These are phyloP conservation scores for Trachemys scripta DNA, from an alignment of 2,113 vertebrate genomes.

Conservation along the genomic window DNA sequence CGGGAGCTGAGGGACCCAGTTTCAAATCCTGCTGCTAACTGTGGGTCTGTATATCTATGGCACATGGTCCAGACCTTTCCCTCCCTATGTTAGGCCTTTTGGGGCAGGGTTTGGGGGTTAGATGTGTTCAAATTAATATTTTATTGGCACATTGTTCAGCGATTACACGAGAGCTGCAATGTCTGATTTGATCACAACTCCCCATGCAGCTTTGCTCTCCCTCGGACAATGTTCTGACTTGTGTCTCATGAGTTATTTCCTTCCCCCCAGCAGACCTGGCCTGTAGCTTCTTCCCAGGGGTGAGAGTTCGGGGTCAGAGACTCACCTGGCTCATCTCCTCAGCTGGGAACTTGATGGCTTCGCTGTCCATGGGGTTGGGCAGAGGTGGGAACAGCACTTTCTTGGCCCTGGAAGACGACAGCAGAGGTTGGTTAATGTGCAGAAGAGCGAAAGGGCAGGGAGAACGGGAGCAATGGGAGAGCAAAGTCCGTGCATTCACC, in stretches of 20 bases:
- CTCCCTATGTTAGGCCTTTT: neutral
- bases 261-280: neutral
- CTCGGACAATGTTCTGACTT: neutral
- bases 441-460: fast-evolving
- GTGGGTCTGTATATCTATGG: neutral
- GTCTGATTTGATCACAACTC: neutral
- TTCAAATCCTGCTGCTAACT: neutral
- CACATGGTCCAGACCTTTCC: neutral
- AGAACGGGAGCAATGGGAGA: fast-evolving
- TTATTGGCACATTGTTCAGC: neutral
- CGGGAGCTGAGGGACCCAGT: neutral
- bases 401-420: neutral
- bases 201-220: neutral
- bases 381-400: constrained; percentile 42
- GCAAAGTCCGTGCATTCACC: neutral
- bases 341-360: constrained; percentile 14
- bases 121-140: neutral
- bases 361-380: constrained; percentile 36
- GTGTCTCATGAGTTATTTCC: neutral
- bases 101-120: neutral
- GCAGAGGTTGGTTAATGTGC: neutral
- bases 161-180: neutral
- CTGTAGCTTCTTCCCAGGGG: neutral
- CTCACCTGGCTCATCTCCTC: constrained; percentile 24
- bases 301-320: fast-evolving